A percentile compares a stretch with the other conserved stretches of the same genome.
phyloP scores from a whole-genome alignment of 2,797 vertebrate genomes.

The Sylvia borin region DNA sequence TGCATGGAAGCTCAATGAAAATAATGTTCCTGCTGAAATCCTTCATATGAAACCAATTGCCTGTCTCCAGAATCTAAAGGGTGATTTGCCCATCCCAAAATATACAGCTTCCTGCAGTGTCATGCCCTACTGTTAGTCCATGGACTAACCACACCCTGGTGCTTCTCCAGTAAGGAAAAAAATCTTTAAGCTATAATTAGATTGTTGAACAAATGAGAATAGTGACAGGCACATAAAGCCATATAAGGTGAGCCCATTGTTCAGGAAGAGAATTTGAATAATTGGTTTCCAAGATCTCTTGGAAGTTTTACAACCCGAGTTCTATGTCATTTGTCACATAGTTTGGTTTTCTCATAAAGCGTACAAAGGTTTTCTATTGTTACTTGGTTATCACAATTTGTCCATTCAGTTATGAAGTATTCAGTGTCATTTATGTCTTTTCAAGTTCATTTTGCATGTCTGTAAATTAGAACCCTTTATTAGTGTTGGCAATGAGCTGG shows the following conservation, averaged over 20 bases:
- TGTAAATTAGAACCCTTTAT: constrained; percentile 29
- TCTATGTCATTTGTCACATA: neutral
- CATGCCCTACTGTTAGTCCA: neutral
- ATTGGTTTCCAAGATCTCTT: neutral
- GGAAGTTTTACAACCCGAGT: neutral
- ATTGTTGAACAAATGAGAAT: neutral
- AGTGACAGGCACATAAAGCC: neutral
- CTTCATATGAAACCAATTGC: neutral
- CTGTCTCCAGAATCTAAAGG: neutral
- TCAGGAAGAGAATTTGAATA: neutral
- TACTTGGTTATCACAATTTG: neutral
- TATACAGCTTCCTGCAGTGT: neutral
- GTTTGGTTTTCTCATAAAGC: neutral
- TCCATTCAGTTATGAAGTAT: neutral
- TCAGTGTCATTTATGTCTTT: neutral
- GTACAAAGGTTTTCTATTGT: neutral
- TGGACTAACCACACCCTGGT: neutral
- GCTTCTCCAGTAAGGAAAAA: neutral
- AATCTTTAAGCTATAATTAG: neutral
- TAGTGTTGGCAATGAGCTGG: neutral
- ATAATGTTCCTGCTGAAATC: neutral
- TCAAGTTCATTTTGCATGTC: constrained; percentile 19
- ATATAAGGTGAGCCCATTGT: neutral
- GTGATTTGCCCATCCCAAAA: neutral
- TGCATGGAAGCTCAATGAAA: neutral